Evolutionary conservation across 2,113 vertebrate species (phyloP), one percentile per base, ranked within the genome.

Genomic region (Saguinus midas): DNA sequence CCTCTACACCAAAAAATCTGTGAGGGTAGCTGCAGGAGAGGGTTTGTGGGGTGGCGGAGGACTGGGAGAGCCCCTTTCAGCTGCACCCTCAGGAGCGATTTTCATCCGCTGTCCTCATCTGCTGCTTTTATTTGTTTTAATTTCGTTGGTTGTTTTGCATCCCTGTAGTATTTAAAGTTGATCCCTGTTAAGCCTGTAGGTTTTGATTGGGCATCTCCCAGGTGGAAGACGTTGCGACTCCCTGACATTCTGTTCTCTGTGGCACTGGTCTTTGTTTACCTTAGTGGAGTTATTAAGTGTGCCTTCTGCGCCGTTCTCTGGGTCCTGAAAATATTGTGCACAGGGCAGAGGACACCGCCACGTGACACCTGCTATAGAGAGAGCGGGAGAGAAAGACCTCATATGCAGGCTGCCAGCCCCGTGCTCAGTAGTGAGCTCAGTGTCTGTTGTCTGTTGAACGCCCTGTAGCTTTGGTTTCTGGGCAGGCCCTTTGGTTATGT

Each of bases 391-490:
- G 29, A 23, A 45, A 29, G 57, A 10, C 1, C 29, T 37, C 27
- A 40, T 6, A 6, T 37, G 16, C 14, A 12, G 57, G n/a, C 37
- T 1, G 58, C n/a, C 8, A 4, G 21, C 45, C n/a, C 11, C 1
- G 16, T 14, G 8, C 18, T 76, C 35, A 8, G 52, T 8, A 6
- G 35, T 50, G 12, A 25, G 21, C 32, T 29, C 29, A 18, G 50
- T 3, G 40, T 61, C 17, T 48, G 64, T 50, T 17, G 9, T 23
- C 5, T 21, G 8, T 9, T 0, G 10, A 25, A 5, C 10, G 43
- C 3, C 8, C 10, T 11, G 35, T 16, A 8, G 13, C 9, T 48
- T 68, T 9, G 23, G 3, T 21, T 13, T 0, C 55, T 17, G 8
- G 45, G 25, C 10, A 17, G 27, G 37, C 27, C 50, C 70, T 76